Percentiles rank a stretch among this genome's conserved stretches.
These are phyloP conservation scores for Vanacampus margaritifer DNA, from an alignment of 2,113 vertebrate genomes.

Conservation along the genomic window DNA sequence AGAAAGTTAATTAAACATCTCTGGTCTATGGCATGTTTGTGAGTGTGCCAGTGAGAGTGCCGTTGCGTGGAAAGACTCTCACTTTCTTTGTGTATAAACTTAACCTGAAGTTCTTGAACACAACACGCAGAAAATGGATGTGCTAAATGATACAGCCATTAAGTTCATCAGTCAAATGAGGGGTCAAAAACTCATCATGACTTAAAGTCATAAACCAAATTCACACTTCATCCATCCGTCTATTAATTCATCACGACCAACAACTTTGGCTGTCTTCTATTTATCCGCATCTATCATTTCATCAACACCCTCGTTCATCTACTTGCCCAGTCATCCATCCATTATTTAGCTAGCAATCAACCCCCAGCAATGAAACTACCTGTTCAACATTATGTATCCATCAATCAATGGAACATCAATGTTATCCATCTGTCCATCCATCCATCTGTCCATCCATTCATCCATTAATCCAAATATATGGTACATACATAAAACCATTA, in stretches of 20 bases:
- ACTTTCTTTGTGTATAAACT: slow-evolving; percentile 27
- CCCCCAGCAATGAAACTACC: too few relatives aligned
- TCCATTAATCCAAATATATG: neutral
- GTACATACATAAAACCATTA: too few relatives aligned
- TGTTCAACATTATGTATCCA: too few relatives aligned
- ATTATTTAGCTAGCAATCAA: neutral
- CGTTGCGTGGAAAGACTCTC: slow-evolving; percentile 2
- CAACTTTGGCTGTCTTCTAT: too few relatives aligned
- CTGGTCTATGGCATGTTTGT: slow-evolving; percentile 42
- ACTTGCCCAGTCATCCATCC: too few relatives aligned
- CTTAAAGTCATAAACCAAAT: neutral
- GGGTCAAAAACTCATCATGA: neutral
- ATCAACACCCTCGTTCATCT: neutral
- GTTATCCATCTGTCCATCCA: neutral
- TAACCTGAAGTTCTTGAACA: slow-evolving; percentile 38
- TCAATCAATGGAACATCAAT: too few relatives aligned
- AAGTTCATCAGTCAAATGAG: slow-evolving; percentile 17
- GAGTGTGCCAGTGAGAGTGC: slow-evolving; percentile 9
- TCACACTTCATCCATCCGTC: neutral
- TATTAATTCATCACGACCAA: neutral
- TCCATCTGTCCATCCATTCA: neutral
- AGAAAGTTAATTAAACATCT: slow-evolving; percentile 55
- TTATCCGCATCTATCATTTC: neutral
- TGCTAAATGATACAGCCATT: slow-evolving; percentile 20
- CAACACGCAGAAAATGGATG: slow-evolving; percentile 16